Conservation (phyloP, 1,140 invertebrate genomes). For the Onthophagus taurus region DNA sequence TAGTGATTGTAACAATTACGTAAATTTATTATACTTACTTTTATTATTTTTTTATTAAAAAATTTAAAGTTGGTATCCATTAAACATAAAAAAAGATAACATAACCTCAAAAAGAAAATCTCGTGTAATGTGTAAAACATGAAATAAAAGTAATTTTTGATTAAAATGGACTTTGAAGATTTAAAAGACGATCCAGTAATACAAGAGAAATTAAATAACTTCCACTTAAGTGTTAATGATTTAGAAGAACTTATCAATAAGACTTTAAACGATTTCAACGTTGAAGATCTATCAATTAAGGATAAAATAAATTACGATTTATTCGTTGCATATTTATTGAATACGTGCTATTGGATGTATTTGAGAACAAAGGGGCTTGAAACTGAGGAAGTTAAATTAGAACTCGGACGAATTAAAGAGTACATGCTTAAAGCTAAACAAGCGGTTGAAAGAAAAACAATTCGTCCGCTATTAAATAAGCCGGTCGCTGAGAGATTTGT, state of each 20-base stretch:
- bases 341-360: slow-evolving; percentile 51
- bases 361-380: slow-evolving; percentile 46
- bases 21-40: too few relatives aligned
- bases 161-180: slow-evolving; percentile 37
- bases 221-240: slow-evolving; percentile 43
- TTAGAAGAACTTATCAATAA: slow-evolving; percentile 39
- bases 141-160: too few relatives aligned
- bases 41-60: too few relatives aligned
- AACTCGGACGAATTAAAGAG: slow-evolving; percentile 46
- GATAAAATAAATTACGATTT: slow-evolving; percentile 51
- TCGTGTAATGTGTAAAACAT: too few relatives aligned
- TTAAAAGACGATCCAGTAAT: slow-evolving; percentile 37
- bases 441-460: slow-evolving; percentile 43
- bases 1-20: too few relatives aligned
- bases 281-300: slow-evolving; percentile 40
- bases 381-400: slow-evolving; percentile 44
- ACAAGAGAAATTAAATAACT: slow-evolving; percentile 40
- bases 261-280: slow-evolving; percentile 31
- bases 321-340: slow-evolving; percentile 46
- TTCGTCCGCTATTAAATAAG: slow-evolving; percentile 44
- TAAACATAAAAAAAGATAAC: too few relatives aligned
- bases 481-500: slow-evolving; percentile 49
- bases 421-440: slow-evolving; percentile 49
- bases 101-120: too few relatives aligned
- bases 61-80: too few relatives aligned